These are phyloP conservation scores for Verasper variegatus DNA, from an alignment of 2,113 vertebrate species.

Conservation along the genomic window DNA sequence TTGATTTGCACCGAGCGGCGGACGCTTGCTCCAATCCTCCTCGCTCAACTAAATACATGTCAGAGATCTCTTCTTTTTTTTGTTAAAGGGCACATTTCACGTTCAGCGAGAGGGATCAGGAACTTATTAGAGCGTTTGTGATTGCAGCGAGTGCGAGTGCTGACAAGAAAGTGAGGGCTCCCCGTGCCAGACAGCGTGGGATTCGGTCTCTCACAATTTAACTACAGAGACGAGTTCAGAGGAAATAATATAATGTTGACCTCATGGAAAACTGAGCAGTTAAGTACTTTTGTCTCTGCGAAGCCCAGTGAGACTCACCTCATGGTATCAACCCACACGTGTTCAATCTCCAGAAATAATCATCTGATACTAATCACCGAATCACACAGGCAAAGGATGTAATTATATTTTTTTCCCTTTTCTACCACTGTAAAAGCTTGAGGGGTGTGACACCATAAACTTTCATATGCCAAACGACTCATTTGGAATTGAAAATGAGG, in stretches of 20 bases:
- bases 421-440: constrained; percentile 87
- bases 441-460: constrained; percentile 85
- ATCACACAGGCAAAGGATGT: constrained; percentile 88
- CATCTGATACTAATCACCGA: constrained; percentile 85
- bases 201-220: constrained; percentile 81
- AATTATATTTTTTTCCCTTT: constrained; percentile 86
- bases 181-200: constrained; percentile 68
- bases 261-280: constrained; percentile 77
- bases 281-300: constrained; percentile 86
- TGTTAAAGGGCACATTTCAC: constrained; percentile 52
- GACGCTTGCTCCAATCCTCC: constrained; percentile 18
- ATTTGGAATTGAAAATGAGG: constrained; percentile 75
- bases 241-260: constrained; percentile 79
- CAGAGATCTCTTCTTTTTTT: constrained; percentile 44
- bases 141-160: constrained; percentile 59
- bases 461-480: constrained; percentile 67
- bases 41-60: constrained; percentile 46
- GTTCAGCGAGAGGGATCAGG: constrained; percentile 59
- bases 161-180: constrained; percentile 66
- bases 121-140: constrained; percentile 59
- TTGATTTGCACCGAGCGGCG: constrained; percentile 54
- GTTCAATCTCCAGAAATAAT: constrained; percentile 82
- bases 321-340: constrained; percentile 82
- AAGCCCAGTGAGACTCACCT: constrained; percentile 82
- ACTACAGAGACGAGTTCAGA: constrained; percentile 83